Base-by-base conservation (phyloP, 2,113 vertebrate genomes). In the Apodemus sylvaticus region DNA sequence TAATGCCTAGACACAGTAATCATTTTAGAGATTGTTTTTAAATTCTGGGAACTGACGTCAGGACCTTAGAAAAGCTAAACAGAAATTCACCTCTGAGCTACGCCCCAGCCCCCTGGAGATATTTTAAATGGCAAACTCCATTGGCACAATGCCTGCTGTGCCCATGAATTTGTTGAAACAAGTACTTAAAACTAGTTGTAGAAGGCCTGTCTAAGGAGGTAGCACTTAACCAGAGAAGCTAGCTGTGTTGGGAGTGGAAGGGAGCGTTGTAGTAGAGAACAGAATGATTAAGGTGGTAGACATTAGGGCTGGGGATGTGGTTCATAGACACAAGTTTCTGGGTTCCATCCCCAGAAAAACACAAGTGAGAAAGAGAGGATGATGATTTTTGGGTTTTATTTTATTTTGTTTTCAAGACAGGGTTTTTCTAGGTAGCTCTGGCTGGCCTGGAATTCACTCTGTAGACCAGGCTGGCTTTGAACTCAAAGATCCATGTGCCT, bases 101-200 rank as follows among this genome's bases (percentile, higher is more conserved):
- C 4, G 10, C 17, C 78, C 17, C 34, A 81, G 34, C 0, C 78
- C 6, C 51, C 51, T 12, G 34, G 96, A 93, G 42, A 31, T 19
- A 87, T 68, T 95, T 92, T 90, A 94, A 94, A 89, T 87, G 60
- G 51, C 78, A 88, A 85, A 74, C 13, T 85, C 68, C 71, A 79
- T 13, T 62, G 55, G 70, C 34, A n/a, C 12, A 17, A 2, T 81
- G 22, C 34, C 78, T 81, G 78, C 20, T n/a, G 51, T 81, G 51
- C 19, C 51, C 51, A 58, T 55, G 34, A 81, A n/a, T 55, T n/a
- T 55, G 48, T 34, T 81, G 34, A n/a, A 55, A 55, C 17, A 55
- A 12, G 19, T 22, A 81, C 78, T 55, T 81, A n/a, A 10, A 55
- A n/a, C 53, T 81, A 51, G 29, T 51, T 78, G 45, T 29, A 78